These are phyloP conservation scores for Neoaliturus tenellus DNA, from an alignment of 2,888 invertebrate species.

Conservation along the genomic window DNA sequence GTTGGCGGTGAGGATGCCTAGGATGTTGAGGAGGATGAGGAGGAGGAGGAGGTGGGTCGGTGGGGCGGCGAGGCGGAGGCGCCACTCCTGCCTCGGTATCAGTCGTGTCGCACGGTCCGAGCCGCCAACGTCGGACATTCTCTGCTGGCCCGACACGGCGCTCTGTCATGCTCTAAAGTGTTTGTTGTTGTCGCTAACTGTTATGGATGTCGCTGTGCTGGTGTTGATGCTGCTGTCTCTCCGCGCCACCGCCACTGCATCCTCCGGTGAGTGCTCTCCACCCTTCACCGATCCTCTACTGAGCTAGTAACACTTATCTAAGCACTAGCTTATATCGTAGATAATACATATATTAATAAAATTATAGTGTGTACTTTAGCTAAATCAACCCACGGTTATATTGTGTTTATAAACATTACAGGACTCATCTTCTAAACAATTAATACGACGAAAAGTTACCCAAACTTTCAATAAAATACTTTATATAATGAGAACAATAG, in stretches of 20 bases:
- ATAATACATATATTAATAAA: too few relatives aligned
- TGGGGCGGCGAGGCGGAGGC: background rate
- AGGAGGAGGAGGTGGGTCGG: background rate
- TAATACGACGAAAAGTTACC: too few relatives aligned
- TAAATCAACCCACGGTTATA: too few relatives aligned
- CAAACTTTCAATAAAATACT: too few relatives aligned
- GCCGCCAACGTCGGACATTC: background rate
- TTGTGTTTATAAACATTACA: too few relatives aligned
- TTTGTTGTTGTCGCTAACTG: background rate
- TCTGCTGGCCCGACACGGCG: background rate
- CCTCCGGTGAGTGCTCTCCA: background rate
- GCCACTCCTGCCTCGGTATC: background rate
- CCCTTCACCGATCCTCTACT: background rate
- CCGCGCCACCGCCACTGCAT: background rate
- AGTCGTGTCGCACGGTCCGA: background rate
- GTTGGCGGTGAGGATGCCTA: background rate
- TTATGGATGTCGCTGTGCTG: background rate
- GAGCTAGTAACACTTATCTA: conserved; percentile 5
- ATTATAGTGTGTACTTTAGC: too few relatives aligned
- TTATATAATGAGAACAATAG: too few relatives aligned
- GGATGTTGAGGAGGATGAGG: background rate
- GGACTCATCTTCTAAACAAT: too few relatives aligned
- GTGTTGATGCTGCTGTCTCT: background rate
- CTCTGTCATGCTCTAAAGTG: conserved; percentile 2
- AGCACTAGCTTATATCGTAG: background rate